Evolutionary conservation across 2,113 vertebrate species (phyloP).

Genomic region (Archilochus colubris): DNA sequence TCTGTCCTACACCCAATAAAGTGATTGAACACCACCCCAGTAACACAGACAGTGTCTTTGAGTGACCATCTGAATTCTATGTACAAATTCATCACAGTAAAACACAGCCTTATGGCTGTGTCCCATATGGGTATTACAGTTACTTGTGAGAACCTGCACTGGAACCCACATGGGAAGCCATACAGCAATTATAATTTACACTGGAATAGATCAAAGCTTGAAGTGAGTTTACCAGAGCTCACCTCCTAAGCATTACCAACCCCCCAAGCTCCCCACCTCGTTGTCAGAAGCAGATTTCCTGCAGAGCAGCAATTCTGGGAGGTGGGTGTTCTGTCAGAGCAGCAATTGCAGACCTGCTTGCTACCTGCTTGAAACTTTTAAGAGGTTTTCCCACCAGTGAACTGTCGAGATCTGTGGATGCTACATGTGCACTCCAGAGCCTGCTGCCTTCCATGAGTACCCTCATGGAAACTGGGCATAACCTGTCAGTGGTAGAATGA

Average conservation of each 20-base stretch:
- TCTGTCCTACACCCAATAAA: background rate
- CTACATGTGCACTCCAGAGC: background rate
- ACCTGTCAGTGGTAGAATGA: background rate
- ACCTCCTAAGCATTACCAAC: background rate
- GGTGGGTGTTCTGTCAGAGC: background rate
- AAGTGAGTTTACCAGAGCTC: background rate
- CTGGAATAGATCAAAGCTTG: background rate
- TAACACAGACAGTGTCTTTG: background rate
- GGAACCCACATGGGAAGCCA: background rate
- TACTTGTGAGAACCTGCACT: background rate
- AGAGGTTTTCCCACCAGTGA: background rate
- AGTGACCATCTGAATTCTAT: background rate
- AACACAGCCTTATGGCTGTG: background rate
- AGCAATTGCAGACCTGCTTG: background rate
- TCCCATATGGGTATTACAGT: background rate
- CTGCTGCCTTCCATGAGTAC: background rate
- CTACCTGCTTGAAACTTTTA: background rate
- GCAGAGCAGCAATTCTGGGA: background rate
- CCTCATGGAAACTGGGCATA: background rate
- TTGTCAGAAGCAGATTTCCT: background rate
- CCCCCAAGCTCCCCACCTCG: background rate
- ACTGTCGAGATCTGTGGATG: background rate
- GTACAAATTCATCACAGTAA: background rate
- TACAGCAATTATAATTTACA: background rate
- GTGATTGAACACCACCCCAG: background rate